phyloP scores from a whole-genome alignment of 2,888 invertebrate genomes.

The Prenolepis imparis region DNA sequence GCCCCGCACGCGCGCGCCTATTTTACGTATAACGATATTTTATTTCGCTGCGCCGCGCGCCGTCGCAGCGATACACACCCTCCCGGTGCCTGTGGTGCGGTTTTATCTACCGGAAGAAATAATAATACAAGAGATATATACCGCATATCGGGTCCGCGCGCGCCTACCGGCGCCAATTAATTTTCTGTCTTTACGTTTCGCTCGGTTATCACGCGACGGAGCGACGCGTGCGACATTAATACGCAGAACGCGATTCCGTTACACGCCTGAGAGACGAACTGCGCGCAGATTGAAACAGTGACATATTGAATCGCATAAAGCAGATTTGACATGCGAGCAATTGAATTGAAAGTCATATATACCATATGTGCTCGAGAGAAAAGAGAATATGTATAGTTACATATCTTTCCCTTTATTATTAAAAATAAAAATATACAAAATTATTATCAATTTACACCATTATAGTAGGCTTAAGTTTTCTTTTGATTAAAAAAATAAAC shows the following conservation, averaged over 20 bases:
- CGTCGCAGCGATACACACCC: slow-evolving; percentile 4
- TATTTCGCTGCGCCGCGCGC: slow-evolving; percentile 55
- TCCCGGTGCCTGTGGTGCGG: slow-evolving; percentile 2
- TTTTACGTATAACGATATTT: slow-evolving; percentile 66
- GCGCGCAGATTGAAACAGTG: slow-evolving; percentile 10
- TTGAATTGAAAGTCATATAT: neutral
- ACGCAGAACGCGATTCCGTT: slow-evolving; percentile 36
- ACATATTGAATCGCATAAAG: neutral
- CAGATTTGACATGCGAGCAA: neutral
- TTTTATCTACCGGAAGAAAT: slow-evolving; percentile 75
- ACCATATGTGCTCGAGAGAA: neutral
- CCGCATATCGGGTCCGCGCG: slow-evolving; percentile 43
- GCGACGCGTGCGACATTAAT: slow-evolving; percentile 46
- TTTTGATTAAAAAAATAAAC: too few relatives aligned
- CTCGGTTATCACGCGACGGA: slow-evolving; percentile 51
- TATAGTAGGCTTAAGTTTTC: neutral
- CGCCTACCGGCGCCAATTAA: slow-evolving; percentile 64
- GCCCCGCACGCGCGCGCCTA: slow-evolving; percentile 63
- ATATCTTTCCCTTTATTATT: neutral
- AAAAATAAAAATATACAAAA: neutral
- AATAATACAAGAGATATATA: slow-evolving; percentile 61
- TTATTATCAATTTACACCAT: neutral
- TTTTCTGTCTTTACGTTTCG: slow-evolving; percentile 70
- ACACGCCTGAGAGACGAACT: slow-evolving; percentile 12
- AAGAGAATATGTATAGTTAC: neutral